Percentiles rank a stretch among this genome's conserved stretches.
phyloP scores from a whole-genome alignment of 2,113 vertebrate genomes.

The Sinocyclocheilus grahami region DNA sequence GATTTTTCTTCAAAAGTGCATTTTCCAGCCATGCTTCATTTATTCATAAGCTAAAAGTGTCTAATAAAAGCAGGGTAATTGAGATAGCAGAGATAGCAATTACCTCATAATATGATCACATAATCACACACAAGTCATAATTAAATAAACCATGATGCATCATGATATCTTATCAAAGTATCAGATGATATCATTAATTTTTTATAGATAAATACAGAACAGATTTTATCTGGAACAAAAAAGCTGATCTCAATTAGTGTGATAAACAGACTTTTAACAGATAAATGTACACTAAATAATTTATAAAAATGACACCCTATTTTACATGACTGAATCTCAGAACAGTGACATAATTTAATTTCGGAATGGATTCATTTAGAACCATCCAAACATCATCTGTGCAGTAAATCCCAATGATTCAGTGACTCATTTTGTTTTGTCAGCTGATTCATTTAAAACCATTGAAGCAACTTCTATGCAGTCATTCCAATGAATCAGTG shows the following conservation, averaged over 20 bases:
- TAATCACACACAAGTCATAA: not conserved
- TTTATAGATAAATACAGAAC: not conserved
- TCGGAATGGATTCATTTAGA: not conserved
- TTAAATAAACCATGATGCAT: not conserved
- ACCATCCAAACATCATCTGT: not conserved
- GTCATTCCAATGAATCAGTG: not conserved
- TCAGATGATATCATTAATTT: not conserved
- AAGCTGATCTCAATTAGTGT: not conserved
- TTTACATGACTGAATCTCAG: not conserved
- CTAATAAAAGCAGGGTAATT: not conserved
- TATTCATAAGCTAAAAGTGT: not conserved
- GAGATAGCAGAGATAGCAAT: not conserved
- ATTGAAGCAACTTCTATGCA: not conserved
- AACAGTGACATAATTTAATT: not conserved
- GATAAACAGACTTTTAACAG: not conserved
- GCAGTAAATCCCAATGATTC: not conserved
- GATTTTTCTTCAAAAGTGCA: not conserved
- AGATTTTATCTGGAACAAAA: not conserved
- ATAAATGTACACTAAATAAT: not conserved
- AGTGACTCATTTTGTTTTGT: not conserved
- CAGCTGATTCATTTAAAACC: not conserved
- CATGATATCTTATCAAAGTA: not conserved
- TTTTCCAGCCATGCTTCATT: not conserved
- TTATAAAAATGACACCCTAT: not conserved
- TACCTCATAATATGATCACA: not conserved